Percentiles rank a stretch among this genome's conserved stretches.
Conservation (phyloP, 2,797 vertebrate genomes). For the Babyrousa celebensis region DNA sequence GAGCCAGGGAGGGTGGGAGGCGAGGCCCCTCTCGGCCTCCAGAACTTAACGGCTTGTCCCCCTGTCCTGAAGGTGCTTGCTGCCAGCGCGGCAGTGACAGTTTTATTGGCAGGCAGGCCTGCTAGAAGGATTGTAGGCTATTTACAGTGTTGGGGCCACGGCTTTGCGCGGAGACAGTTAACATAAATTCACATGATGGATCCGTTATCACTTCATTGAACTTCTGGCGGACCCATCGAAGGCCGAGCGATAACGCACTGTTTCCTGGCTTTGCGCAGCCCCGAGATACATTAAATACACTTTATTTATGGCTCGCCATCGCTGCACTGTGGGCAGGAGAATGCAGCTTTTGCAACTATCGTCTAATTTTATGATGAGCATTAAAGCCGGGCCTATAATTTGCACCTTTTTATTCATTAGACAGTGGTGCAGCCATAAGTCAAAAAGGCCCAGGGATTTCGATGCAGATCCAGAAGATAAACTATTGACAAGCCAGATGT, state of each 20-base stretch:
- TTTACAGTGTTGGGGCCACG: conserved; percentile 94
- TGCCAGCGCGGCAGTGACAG: conserved; percentile 93
- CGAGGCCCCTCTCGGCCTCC: conserved; percentile 86
- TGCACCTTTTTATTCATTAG: conserved; percentile 95
- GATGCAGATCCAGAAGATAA: conserved; percentile 95
- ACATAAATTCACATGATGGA: conserved; percentile 96
- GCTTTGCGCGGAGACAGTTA: conserved; percentile 94
- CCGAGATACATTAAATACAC: conserved; percentile 93
- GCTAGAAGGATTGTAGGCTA: conserved; percentile 94
- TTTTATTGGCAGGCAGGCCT: conserved; percentile 95
- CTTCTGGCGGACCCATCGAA: conserved; percentile 92
- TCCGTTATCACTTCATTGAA: conserved; percentile 94
- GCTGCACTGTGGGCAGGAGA: conserved; percentile 93
- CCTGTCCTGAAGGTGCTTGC: conserved; percentile 91
- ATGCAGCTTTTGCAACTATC: conserved; percentile 95
- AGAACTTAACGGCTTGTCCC: conserved; percentile 90
- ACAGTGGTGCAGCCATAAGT: conserved; percentile 96
- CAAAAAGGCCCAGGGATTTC: conserved; percentile 94
- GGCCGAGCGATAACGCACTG: conserved; percentile 91
- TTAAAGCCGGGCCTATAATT: conserved; percentile 95
- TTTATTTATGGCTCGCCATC: conserved; percentile 95
- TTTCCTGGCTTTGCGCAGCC: conserved; percentile 90
- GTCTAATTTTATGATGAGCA: conserved; percentile 98
- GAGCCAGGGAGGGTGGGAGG: neutral
- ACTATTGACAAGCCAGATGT: conserved; percentile 95